Conservation (phyloP, 1,140 invertebrate genomes). For the Lucilia cuprina region DNA sequence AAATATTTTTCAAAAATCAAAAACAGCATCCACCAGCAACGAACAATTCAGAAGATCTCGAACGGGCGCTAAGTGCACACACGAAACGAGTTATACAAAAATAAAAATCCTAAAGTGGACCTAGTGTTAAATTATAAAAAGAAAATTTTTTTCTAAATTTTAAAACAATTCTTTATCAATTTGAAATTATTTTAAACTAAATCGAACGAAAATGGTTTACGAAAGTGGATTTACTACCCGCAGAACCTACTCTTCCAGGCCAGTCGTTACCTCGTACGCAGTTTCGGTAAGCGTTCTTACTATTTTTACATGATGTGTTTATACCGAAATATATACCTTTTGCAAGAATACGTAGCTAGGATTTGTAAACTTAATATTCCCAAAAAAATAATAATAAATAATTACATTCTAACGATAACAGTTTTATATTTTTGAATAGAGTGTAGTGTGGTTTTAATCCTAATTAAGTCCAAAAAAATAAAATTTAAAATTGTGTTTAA, state of each 20-base stretch:
- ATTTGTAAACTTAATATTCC: not conserved
- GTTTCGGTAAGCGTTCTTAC: slow-evolving; percentile 75
- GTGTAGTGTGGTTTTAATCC: slow-evolving; percentile 50
- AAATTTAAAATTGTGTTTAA: not conserved
- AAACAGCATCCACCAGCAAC: slow-evolving; percentile 48
- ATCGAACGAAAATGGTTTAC: slow-evolving; percentile 79
- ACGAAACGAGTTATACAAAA: slow-evolving; percentile 48
- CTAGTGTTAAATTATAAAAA: slow-evolving; percentile 39
- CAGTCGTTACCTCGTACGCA: slow-evolving; percentile 75
- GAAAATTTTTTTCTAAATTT: slow-evolving; percentile 41
- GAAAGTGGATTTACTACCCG: slow-evolving; percentile 87
- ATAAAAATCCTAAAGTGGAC: not conserved
- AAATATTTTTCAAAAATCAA: slow-evolving; percentile 52
- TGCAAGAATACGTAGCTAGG: not conserved
- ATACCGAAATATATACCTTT: not conserved
- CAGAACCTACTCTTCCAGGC: slow-evolving; percentile 76
- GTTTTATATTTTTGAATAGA: slow-evolving; percentile 40
- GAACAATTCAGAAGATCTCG: slow-evolving; percentile 58
- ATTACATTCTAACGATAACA: not conserved
- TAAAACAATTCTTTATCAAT: slow-evolving; percentile 35
- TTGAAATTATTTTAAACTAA: slow-evolving; percentile 40
- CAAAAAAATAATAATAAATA: not conserved
- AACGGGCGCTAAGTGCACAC: slow-evolving; percentile 62
- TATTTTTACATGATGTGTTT: not conserved
- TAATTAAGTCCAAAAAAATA: not conserved